A percentile compares a stretch with the other conserved stretches of the same genome.
Conservation (phyloP, 2,888 invertebrate species). For the Andricus curvator region DNA sequence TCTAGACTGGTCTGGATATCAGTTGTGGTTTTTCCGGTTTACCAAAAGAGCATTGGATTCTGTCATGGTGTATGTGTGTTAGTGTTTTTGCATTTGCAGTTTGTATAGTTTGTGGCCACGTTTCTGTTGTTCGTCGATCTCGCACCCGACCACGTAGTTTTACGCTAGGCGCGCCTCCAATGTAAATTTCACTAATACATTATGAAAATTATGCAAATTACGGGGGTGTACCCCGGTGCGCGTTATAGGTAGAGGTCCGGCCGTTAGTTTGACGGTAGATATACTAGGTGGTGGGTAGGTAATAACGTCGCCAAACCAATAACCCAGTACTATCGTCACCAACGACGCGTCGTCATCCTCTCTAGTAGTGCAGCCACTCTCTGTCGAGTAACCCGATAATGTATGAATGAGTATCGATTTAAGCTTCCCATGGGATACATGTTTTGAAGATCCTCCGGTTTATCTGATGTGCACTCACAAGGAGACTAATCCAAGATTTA, state of each 20-base stretch:
- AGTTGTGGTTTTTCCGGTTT: background rate
- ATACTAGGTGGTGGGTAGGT: slow-evolving; percentile 19
- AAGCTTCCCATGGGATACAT: slow-evolving; percentile 43
- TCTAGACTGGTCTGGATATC: background rate
- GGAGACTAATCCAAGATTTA: background rate
- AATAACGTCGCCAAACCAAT: slow-evolving; percentile 16
- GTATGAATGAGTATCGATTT: slow-evolving; percentile 45
- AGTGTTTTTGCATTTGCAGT: background rate
- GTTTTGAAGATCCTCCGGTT: slow-evolving; percentile 19
- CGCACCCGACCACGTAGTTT: slow-evolving; percentile 18
- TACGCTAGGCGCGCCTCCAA: slow-evolving; percentile 48
- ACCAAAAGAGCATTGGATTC: background rate
- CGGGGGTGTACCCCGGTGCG: slow-evolving; percentile 45
- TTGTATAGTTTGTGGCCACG: background rate
- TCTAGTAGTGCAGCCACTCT: background rate
- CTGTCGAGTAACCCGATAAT: slow-evolving; percentile 11
- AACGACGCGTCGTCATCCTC: background rate
- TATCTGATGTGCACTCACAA: slow-evolving; percentile 26
- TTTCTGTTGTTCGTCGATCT: slow-evolving; percentile 3
- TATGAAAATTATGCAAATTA: slow-evolving; percentile 72
- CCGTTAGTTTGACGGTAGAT: background rate
- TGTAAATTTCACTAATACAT: slow-evolving; percentile 69
- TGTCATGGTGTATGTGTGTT: background rate
- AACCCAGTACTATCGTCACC: slow-evolving; percentile 9
- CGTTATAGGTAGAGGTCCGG: slow-evolving; percentile 6